phyloP scores from a whole-genome alignment of 2,113 vertebrate species.

The Paedocypris sp. region DNA sequence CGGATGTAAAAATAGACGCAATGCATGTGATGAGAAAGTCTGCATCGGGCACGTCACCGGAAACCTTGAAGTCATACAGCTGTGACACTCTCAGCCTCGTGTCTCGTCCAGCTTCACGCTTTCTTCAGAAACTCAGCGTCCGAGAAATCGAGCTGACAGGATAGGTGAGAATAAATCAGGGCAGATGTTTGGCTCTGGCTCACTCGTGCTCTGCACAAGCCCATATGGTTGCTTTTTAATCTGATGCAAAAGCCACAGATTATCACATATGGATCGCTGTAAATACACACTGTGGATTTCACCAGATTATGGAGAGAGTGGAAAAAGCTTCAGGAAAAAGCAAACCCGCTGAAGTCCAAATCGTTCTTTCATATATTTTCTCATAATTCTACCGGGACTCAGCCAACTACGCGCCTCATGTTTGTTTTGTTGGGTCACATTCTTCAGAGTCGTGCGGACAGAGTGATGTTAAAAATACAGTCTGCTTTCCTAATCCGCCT shows the following conservation, averaged over 20 bases:
- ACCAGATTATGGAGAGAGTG: neutral
- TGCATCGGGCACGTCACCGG: constrained; percentile 53
- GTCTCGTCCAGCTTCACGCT: too few species aligned
- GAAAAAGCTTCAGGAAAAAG: constrained; percentile 3
- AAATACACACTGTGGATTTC: constrained; percentile 14
- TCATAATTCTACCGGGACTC: constrained; percentile 8
- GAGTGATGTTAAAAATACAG: neutral
- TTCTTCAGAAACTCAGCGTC: too few species aligned
- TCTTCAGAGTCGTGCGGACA: neutral
- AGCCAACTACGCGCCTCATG: neutral
- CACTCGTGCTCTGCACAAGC: neutral
- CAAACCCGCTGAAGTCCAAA: neutral
- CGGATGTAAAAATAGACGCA: constrained; percentile 57
- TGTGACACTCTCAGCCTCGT: constrained; percentile 43
- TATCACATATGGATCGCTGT: constrained; percentile 15
- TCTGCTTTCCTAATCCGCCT: neutral
- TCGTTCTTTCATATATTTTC: constrained; percentile 14
- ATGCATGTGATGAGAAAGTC: constrained; percentile 61
- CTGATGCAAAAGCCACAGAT: constrained; percentile 6
- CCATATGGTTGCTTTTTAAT: constrained; percentile 11
- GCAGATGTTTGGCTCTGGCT: neutral
- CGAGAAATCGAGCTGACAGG: constrained; percentile 14
- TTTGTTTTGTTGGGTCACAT: constrained; percentile 7
- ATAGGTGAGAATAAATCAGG: neutral
- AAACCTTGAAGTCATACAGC: constrained; percentile 57